phyloP scores from a whole-genome alignment of 1,140 invertebrate genomes.

The Psilanteris sp. region DNA sequence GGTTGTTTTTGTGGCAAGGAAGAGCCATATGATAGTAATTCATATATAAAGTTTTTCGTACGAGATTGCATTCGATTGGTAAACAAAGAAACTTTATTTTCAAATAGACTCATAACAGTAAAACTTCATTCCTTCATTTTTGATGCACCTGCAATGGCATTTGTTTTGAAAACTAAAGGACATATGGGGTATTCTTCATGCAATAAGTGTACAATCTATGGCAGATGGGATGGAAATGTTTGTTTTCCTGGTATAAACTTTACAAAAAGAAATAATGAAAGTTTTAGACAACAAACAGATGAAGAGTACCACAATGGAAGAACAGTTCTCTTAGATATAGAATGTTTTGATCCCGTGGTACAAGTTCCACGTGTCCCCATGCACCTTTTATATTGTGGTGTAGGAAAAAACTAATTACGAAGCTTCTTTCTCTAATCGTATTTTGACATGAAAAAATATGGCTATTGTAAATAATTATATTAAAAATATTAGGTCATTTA shows the following conservation, averaged over 20 bases:
- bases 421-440: no score
- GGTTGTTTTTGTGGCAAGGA: neutral
- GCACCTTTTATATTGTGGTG: constrained; percentile 22
- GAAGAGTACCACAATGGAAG: neutral
- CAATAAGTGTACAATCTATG: constrained; percentile 15
- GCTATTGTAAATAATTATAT: neutral
- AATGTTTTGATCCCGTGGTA: constrained; percentile 18
- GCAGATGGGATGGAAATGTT: neutral
- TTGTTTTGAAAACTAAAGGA: constrained; percentile 5
- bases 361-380: constrained; percentile 37
- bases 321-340: neutral
- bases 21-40: neutral
- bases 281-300: neutral
- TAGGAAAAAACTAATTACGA: constrained; percentile 7
- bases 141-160: constrained; percentile 5
- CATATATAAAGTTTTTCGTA: neutral
- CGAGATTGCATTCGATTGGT: neutral
- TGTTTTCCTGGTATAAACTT: neutral
- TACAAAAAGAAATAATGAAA: neutral
- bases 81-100: neutral
- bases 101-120: neutral
- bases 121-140: constrained; percentile 1
- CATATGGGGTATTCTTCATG: constrained; percentile 2
- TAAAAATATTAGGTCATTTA: neutral
- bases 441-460: neutral